A percentile compares a stretch with the other conserved stretches of the same genome.
Evolutionary conservation across 2,888 invertebrate species (phyloP).

Genomic region (Branchellion lobata): DNA sequence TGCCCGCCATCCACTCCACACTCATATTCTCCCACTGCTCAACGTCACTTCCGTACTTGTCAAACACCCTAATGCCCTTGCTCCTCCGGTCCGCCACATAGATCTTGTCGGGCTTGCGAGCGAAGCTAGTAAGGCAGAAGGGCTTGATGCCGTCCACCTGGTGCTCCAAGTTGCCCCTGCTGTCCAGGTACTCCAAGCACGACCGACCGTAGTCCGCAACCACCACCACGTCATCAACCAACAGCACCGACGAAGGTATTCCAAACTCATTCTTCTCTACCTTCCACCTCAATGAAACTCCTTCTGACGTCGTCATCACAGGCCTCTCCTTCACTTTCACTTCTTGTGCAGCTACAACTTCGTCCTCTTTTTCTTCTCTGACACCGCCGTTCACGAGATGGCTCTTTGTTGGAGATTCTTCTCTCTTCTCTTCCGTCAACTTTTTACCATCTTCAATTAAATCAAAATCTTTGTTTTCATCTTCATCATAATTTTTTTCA

Average conservation of each 20-base stretch:
- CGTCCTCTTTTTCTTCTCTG: conserved; percentile 12
- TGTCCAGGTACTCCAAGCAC: conserved; percentile 47
- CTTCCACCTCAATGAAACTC: conserved; percentile 35
- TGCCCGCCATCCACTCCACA: conserved; percentile 49
- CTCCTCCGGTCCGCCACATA: conserved; percentile 48
- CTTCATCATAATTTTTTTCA: neutral
- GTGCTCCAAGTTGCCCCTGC: conserved; percentile 41
- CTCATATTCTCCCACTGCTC: conserved; percentile 45
- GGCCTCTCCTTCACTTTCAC: neutral
- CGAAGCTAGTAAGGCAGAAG: conserved; percentile 34
- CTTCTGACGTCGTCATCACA: conserved; percentile 22
- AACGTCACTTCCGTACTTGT: conserved; percentile 47
- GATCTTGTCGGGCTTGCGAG: conserved; percentile 33
- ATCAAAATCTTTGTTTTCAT: too few relatives aligned
- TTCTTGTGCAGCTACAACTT: conserved; percentile 4
- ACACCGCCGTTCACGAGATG: neutral
- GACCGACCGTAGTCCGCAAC: conserved; percentile 49
- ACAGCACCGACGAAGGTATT: conserved; percentile 48
- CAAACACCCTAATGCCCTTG: conserved; percentile 48
- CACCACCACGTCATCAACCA: conserved; percentile 42
- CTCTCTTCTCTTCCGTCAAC: neutral
- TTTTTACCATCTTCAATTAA: neutral
- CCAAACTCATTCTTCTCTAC: conserved; percentile 47
- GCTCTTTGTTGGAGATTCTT: neutral
- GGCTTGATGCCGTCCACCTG: conserved; percentile 49